Base-by-base conservation (phyloP, 2,797 vertebrate species). In the Sebastes matsubarae region DNA sequence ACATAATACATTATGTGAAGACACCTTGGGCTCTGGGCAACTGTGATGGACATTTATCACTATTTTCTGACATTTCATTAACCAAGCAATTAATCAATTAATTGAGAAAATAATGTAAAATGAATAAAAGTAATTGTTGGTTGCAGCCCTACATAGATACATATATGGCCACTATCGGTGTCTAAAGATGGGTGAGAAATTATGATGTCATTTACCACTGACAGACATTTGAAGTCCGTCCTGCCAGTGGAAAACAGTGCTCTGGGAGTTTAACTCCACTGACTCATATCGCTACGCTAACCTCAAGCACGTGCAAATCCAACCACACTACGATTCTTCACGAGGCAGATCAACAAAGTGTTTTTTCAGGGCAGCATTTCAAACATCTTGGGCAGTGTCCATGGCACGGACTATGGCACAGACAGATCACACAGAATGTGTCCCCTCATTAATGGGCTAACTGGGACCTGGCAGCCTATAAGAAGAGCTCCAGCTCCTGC, bases 311-410 rank as follows among this genome's bases (percentile, higher is more conserved):
- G 84, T 92, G 92, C 82, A 92, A 89, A 91, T 90, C 78, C 74
- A 89, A 94, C 93, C 94, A 77, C 93, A 92, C 30, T 29, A 60
- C 58, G 32, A 90, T 94, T 95, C 87, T 89, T 90, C 88, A 76
- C 50, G 89, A 89, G 89, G 85, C 87, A 91, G 67, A 91, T 83
- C 86, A 90, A 90, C 90, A 92, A 85, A 83, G 60, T 60, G n/a
- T 80, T 91, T 92, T 92, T 88, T 85, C 78, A 20, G 79, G 64
- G 67, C 46, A 89, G 87, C 57, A 32, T 93, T 94, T 91, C 89
- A 94, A 93, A 94, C 88, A 87, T 86, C 90, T 95, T 93, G 94
- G 94, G 93, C 87, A 79, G 88, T 67, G 87, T 95, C 94, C 93
- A 92, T 77, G 92, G 93, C 94, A 95, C 87, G 91, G 85, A 93